These are phyloP conservation scores for Chrysogorgia sp. DNA, from an alignment of 92 coral and sea anemone genomes.

Conservation along the genomic window DNA sequence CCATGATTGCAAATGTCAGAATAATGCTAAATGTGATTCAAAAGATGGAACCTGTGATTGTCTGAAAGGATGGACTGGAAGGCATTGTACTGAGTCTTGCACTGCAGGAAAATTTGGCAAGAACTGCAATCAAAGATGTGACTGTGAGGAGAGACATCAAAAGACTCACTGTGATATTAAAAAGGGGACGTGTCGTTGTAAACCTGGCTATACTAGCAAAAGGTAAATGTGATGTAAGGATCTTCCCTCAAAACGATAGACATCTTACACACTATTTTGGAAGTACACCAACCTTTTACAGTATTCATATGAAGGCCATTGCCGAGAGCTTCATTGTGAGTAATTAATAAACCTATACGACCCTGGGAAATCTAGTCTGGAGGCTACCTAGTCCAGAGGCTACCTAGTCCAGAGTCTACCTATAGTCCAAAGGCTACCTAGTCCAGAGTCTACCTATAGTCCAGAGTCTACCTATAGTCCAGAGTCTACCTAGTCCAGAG, in stretches of 20 bases:
- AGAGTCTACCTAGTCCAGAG: no score
- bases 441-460: no score
- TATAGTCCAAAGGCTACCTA: no score
- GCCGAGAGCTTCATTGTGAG: no score
- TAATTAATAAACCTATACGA: no score
- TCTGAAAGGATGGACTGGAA: conserved; percentile 81
- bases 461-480: no score
- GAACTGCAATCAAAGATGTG: conserved; percentile 75
- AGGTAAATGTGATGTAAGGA: conserved; percentile 60
- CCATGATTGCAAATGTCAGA: conserved; percentile 72
- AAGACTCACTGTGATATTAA: conserved; percentile 75
- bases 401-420: no score
- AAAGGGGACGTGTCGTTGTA: conserved; percentile 73
- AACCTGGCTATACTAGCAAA: conserved; percentile 71
- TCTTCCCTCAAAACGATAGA: neutral
- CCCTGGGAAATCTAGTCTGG: no score
- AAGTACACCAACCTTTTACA: no score
- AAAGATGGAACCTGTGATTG: conserved; percentile 86
- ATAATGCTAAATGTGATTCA: conserved; percentile 79
- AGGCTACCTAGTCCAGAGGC: no score
- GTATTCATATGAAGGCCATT: neutral
- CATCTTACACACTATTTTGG: no score
- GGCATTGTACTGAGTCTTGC: conserved; percentile 70
- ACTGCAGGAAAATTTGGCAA: conserved; percentile 81
- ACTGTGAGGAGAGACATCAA: conserved; percentile 54